A percentile compares a stretch with the other conserved stretches of the same genome.
Evolutionary conservation across 2,797 vertebrate species (phyloP).

Genomic region (Artibeus jamaicensis): DNA sequence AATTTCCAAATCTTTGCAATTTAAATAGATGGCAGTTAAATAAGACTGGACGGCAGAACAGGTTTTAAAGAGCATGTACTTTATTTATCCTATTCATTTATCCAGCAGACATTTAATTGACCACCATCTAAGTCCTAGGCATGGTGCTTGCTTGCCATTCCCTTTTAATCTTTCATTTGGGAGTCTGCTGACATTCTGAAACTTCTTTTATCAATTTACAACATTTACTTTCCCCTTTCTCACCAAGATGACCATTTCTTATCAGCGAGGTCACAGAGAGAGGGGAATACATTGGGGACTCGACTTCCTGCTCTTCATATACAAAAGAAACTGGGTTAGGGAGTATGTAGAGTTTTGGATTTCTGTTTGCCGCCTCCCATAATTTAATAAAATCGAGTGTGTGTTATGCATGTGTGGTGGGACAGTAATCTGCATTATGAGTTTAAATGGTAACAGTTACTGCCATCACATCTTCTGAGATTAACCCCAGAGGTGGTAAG

Average conservation of each 20-base stretch:
- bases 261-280: slow-evolving; percentile 12
- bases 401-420: background rate
- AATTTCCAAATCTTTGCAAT: slow-evolving; percentile 18
- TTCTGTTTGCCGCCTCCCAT: background rate
- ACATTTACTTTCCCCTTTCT: slow-evolving; percentile 5
- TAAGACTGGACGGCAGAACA: background rate
- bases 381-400: background rate
- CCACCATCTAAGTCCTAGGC: background rate
- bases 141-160: background rate
- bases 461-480: background rate
- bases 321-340: background rate
- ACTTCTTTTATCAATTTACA: slow-evolving; percentile 11
- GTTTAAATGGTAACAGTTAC: background rate
- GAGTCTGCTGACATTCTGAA: slow-evolving; percentile 10
- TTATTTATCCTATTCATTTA: background rate
- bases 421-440: background rate
- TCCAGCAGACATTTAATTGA: background rate
- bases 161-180: background rate
- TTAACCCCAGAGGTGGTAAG: background rate
- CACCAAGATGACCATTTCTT: background rate
- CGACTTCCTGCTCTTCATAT: background rate
- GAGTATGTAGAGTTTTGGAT: background rate
- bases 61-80: background rate
- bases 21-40: background rate
- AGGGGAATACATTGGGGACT: background rate